Evolutionary conservation across 2,888 invertebrate species (phyloP).

Genomic region (Phengaris alcon): DNA sequence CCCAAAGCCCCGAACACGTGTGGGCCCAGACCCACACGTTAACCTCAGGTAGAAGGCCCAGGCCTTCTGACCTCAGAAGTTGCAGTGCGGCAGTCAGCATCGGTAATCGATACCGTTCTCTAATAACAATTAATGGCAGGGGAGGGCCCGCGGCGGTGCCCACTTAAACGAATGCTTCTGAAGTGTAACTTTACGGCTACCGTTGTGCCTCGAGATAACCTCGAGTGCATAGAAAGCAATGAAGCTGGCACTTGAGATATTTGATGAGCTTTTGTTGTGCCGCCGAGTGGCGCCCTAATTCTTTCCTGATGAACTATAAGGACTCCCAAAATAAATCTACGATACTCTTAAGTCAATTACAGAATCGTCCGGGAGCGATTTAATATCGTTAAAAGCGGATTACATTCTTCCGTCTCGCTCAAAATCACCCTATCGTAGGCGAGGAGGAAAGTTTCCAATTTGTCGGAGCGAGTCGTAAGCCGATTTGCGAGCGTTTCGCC

Average conservation of each 20-base stretch:
- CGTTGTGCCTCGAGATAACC: slow-evolving; percentile 71
- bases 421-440: slow-evolving; percentile 38
- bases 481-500: slow-evolving; percentile 55
- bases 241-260: slow-evolving; percentile 60
- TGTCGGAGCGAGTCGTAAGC: slow-evolving; percentile 58
- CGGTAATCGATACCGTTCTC: slow-evolving; percentile 68
- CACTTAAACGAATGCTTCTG: slow-evolving; percentile 63
- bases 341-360: neutral
- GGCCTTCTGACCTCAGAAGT: slow-evolving; percentile 47
- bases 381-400: slow-evolving; percentile 62
- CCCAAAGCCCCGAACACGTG: slow-evolving; percentile 48
- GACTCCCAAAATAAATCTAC: slow-evolving; percentile 50
- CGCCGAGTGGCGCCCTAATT: slow-evolving; percentile 49
- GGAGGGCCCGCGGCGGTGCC: slow-evolving; percentile 42
- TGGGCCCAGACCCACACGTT: slow-evolving; percentile 47
- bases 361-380: slow-evolving; percentile 37
- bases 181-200: slow-evolving; percentile 73
- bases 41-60: too few relatives aligned
- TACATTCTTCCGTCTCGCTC: slow-evolving; percentile 56
- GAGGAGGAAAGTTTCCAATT: slow-evolving; percentile 47
- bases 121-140: slow-evolving; percentile 69
- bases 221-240: slow-evolving; percentile 61
- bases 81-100: slow-evolving; percentile 64
- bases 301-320: slow-evolving; percentile 48
- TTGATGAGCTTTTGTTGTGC: slow-evolving; percentile 59